Evolutionary conservation across 2,888 invertebrate species (phyloP).

Genomic region (Deilephila porcellus): DNA sequence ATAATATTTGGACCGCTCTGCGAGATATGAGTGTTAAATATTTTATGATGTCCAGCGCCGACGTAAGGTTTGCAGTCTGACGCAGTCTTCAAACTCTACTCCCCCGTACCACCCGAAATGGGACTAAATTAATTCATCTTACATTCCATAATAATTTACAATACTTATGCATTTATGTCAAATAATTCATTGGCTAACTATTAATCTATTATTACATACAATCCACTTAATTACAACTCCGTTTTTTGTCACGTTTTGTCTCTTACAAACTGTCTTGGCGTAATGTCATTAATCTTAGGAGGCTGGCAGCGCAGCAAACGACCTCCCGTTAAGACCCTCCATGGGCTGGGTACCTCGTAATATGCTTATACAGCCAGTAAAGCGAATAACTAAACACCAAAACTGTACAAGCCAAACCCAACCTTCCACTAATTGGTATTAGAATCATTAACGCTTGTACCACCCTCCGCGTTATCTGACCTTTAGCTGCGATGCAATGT

Average conservation of each 20-base stretch:
- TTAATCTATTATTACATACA: slow-evolving; percentile 47
- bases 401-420: slow-evolving; percentile 69
- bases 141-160: neutral
- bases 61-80: slow-evolving; percentile 57
- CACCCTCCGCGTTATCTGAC: slow-evolving; percentile 54
- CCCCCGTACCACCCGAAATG: neutral
- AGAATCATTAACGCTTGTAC: slow-evolving; percentile 73
- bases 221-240: slow-evolving; percentile 68
- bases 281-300: slow-evolving; percentile 82
- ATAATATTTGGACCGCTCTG: slow-evolving; percentile 79
- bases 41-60: slow-evolving; percentile 79
- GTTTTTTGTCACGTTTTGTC: slow-evolving; percentile 75
- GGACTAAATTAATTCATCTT: neutral
- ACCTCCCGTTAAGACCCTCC: slow-evolving; percentile 82
- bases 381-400: slow-evolving; percentile 70
- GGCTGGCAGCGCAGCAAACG: slow-evolving; percentile 82
- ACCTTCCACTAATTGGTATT: slow-evolving; percentile 77
- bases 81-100: slow-evolving; percentile 29
- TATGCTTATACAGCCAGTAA: slow-evolving; percentile 70
- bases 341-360: slow-evolving; percentile 75
- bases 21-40: slow-evolving; percentile 81
- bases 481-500: slow-evolving; percentile 59
- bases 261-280: slow-evolving; percentile 77
- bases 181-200: neutral
- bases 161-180: neutral